These are phyloP conservation scores for Hyles euphorbiae DNA, from an alignment of 1,140 invertebrate genomes.

Conservation along the genomic window DNA sequence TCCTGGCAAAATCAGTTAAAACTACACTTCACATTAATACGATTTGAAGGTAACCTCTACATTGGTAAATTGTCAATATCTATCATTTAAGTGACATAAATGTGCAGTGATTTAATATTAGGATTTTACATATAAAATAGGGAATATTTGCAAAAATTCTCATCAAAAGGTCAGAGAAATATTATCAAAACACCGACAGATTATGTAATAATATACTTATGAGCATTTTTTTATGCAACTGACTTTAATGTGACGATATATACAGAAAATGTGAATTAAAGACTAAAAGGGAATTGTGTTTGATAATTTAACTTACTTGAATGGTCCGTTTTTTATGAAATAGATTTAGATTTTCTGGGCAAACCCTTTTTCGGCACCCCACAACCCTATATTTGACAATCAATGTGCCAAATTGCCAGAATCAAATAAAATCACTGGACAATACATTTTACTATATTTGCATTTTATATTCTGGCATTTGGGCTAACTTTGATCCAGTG, in stretches of 20 bases:
- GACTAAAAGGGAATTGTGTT: not conserved
- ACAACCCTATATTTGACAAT: not conserved
- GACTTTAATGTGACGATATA: not conserved
- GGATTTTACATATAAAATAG: no score
- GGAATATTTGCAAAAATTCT: no score
- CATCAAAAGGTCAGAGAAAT: not conserved
- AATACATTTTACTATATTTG: no score
- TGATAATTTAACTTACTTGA: conserved; percentile 1
- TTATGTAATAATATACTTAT: conserved; percentile 42
- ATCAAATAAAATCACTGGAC: no score
- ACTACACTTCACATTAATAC: not conserved
- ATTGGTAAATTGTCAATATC: no score
- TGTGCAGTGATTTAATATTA: no score
- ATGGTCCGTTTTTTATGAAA: not conserved
- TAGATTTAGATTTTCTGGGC: not conserved
- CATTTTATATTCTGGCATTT: no score
- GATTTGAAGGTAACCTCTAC: no score
- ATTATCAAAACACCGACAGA: conserved; percentile 27
- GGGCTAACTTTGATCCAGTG: no score
- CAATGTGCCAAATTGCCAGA: no score
- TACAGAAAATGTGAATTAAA: not conserved
- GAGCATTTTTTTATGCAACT: not conserved
- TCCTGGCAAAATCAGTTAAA: no score
- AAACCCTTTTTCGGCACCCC: conserved; percentile 11
- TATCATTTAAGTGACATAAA: no score